Percentiles rank a stretch among this genome's conserved stretches.
Conservation (phyloP, 2,888 invertebrate genomes). For the Stenoptilia bipunctidactyla region DNA sequence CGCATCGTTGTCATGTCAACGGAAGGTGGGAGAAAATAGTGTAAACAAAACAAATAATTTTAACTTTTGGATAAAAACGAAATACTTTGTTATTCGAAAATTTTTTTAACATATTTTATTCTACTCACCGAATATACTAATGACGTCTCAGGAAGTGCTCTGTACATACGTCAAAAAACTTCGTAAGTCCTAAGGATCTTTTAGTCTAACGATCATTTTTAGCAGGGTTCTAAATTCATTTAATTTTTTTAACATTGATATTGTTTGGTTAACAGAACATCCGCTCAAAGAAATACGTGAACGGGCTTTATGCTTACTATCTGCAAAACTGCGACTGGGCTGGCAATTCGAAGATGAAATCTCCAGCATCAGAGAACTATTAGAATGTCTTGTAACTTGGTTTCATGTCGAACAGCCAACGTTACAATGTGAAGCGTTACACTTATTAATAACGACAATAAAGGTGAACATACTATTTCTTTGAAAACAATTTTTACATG, state of each 20-base stretch:
- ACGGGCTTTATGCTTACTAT: conserved; percentile 62
- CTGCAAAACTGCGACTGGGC: conserved; percentile 75
- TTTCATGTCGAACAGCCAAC: conserved; percentile 67
- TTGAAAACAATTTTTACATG: no score
- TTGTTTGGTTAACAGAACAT: conserved; percentile 47
- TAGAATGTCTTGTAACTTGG: conserved; percentile 74
- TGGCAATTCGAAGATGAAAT: conserved; percentile 73
- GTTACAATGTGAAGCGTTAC: conserved; percentile 69
- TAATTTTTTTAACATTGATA: background rate
- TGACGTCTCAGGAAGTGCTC: conserved; percentile 22
- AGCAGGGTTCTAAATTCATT: no score
- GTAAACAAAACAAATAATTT: no score
- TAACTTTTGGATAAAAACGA: no score
- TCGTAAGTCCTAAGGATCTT: conserved; percentile 26
- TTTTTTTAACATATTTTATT: no score
- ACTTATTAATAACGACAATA: conserved; percentile 65
- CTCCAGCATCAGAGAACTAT: conserved; percentile 68
- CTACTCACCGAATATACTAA: no score
- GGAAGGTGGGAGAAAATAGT: no score
- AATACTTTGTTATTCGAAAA: no score
- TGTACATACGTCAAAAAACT: conserved; percentile 43
- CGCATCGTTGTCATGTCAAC: no score
- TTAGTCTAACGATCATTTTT: background rate
- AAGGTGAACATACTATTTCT: no score
- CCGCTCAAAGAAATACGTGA: conserved; percentile 70